Evolutionary conservation across 2,113 vertebrate species (phyloP), one percentile per base, ranked within the genome.

Genomic region (Indicator indicator): DNA sequence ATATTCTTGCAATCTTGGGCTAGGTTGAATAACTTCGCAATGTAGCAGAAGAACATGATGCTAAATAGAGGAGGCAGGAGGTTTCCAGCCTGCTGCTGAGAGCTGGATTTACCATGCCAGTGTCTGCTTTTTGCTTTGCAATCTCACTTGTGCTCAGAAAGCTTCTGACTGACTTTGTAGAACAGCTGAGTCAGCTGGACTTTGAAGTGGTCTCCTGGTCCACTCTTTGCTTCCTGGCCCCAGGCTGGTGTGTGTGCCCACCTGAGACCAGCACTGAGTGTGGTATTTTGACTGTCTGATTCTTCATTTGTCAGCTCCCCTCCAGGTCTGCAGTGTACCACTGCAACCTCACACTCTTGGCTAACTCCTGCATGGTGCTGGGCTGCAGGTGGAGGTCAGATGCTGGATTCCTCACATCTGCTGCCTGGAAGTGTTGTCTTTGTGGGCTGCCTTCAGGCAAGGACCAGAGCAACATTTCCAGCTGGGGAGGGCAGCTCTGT

Each of bases 211-310:
- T 83, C 24, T 42, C 30, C 27, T 52, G 36, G 0, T 36, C 21
- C 0, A 1, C 13, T 11, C 13, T 71, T 8, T 60, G 36, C 38
- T 63, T 42, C 46, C 48, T 50, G 59, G 64, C 67, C 67, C 32
- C 0, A 0, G n/a, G 42, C 20, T 54, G 67, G 0, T 1, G 21
- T 5, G 20, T 23, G 50, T 1, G 7, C 2, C 7, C 13, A 1
- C 6, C 26, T 3, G 16, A 32, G 74, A 26, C 19, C 21, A 44
- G 44, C 46, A 0, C 1, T 13, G 65, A 4, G 3, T 0, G 2
- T 0, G 0, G 23, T 17, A 5, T 59, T 32, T 68, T 30, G 7
- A 3, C 8, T 5, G 6, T 6, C 48, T 27, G 83, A 20, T 5
- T 23, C 21, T 33, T 27, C 13, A 64, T 82, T 55, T n/a, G 5